phyloP scores from a whole-genome alignment of 2,888 invertebrate genomes.

The Idaea straminata region DNA sequence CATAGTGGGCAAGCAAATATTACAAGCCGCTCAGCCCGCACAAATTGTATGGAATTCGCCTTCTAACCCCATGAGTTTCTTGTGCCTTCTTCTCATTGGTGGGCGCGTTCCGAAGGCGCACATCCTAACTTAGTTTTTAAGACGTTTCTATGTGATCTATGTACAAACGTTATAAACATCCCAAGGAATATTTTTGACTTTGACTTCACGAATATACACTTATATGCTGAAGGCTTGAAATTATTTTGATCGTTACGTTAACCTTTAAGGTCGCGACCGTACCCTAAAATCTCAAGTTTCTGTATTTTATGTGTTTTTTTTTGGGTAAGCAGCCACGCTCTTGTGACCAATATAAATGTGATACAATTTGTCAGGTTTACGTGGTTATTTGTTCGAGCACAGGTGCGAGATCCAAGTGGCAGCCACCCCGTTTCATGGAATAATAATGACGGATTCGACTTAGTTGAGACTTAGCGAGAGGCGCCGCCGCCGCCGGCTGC shows the following conservation, averaged over 20 bases:
- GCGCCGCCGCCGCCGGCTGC: conserved; percentile 25
- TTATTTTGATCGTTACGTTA: not conserved
- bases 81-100: no score
- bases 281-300: conserved; percentile 48
- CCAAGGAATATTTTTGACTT: no score
- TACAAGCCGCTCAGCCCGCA: no score
- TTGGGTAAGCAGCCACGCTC: conserved; percentile 47
- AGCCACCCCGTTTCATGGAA: conserved; percentile 54
- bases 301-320: conserved; percentile 42
- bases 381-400: conserved; percentile 70
- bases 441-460: conserved; percentile 76
- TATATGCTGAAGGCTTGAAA: not conserved
- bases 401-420: conserved; percentile 54
- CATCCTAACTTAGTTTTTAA: no score
- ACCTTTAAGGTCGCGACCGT: conserved; percentile 36
- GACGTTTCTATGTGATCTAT: no score
- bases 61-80: no score
- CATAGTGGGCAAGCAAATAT: no score
- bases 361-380: conserved; percentile 75
- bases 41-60: no score
- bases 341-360: conserved; percentile 71
- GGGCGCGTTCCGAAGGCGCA: no score
- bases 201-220: no score
- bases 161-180: no score
- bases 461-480: conserved; percentile 57